phyloP scores from a whole-genome alignment of 1,140 invertebrate genomes.

The Gonioctena quinquepunctata region DNA sequence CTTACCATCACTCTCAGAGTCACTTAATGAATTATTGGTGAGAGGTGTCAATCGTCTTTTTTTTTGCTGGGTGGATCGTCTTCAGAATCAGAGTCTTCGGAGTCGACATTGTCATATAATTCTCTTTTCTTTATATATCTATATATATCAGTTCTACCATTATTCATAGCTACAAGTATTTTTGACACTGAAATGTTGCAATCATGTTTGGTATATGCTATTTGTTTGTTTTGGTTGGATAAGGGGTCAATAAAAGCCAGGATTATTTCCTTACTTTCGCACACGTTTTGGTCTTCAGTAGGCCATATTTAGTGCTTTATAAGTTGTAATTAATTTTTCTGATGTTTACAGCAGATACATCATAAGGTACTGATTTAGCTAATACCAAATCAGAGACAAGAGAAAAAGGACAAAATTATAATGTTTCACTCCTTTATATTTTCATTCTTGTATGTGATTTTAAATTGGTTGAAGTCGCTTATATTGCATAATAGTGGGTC shows the following conservation, averaged over 20 bases:
- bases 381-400: too few relatives aligned
- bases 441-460: neutral
- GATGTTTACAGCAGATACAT: too few relatives aligned
- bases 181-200: neutral
- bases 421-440: neutral
- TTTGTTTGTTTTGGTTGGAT: neutral
- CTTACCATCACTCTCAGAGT: too few relatives aligned
- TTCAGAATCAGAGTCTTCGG: neutral
- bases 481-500: neutral
- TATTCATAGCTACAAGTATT: slow-evolving; percentile 1
- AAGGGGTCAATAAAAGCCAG: neutral
- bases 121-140: neutral
- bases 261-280: neutral
- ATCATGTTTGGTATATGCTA: neutral
- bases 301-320: too few relatives aligned
- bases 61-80: too few relatives aligned
- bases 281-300: neutral
- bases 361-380: too few relatives aligned
- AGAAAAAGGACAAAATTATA: too few relatives aligned
- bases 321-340: too few relatives aligned
- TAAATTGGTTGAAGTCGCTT: neutral
- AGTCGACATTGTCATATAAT: slow-evolving; percentile 51
- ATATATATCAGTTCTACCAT: neutral
- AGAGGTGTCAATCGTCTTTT: too few relatives aligned
- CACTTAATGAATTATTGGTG: too few relatives aligned